phyloP scores from a whole-genome alignment of 2,888 invertebrate genomes.

The Argyresthia goedartella region DNA sequence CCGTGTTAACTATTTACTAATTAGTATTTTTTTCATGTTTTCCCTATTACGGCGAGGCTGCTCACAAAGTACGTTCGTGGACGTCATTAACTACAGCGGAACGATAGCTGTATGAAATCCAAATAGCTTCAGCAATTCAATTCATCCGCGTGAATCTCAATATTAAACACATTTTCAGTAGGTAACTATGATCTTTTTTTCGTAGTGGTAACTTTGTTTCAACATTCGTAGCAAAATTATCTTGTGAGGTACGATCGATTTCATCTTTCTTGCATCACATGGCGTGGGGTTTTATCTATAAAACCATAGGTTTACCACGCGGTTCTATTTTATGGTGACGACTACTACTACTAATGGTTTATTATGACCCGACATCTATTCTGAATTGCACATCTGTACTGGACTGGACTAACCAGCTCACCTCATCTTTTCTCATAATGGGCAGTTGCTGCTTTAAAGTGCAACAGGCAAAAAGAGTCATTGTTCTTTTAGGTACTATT shows the following conservation, averaged over 20 bases:
- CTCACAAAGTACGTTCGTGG: background rate
- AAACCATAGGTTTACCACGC: background rate
- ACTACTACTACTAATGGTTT: background rate
- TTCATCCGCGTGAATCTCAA: background rate
- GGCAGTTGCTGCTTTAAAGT: no score
- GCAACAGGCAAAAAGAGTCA: no score
- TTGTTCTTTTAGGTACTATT: no score
- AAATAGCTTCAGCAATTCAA: background rate
- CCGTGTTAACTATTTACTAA: background rate
- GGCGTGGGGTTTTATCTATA: background rate
- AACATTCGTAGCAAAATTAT: background rate
- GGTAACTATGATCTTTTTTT: background rate
- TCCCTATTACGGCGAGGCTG: background rate
- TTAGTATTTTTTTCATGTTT: slow-evolving; percentile 5
- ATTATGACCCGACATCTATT: no score
- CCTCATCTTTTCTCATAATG: no score
- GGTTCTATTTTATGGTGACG: background rate
- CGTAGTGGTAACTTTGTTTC: background rate
- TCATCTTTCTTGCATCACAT: background rate
- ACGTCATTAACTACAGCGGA: background rate
- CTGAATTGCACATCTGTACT: background rate
- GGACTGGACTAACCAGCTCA: background rate
- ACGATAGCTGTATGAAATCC: slow-evolving; percentile 3
- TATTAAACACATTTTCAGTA: background rate
- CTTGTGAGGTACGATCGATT: background rate